phyloP scores from a whole-genome alignment of 2,113 vertebrate species.

The Limnothrissa miodon region DNA sequence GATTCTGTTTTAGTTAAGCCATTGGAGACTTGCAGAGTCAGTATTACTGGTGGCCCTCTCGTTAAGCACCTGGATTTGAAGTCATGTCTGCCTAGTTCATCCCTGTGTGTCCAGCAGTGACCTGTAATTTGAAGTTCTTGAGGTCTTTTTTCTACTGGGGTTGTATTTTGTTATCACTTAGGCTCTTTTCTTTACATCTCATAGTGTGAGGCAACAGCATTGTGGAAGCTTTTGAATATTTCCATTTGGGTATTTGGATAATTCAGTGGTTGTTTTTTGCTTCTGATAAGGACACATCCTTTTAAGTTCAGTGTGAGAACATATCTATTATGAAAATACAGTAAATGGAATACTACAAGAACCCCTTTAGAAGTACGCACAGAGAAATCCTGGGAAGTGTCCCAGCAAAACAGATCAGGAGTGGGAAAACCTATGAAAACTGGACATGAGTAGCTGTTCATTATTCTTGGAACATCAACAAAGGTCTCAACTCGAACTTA shows the following conservation, averaged over 20 bases:
- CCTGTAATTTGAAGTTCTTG: background rate
- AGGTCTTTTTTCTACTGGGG: background rate
- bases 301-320: constrained; percentile 11
- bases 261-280: background rate
- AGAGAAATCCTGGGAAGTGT: background rate
- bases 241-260: background rate
- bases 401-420: constrained; percentile 3
- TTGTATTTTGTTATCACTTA: background rate
- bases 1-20: background rate
- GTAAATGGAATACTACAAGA: background rate
- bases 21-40: constrained; percentile 17
- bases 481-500: background rate
- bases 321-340: constrained; percentile 17
- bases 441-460: background rate
- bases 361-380: background rate
- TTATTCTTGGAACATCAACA: constrained; percentile 11
- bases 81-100: constrained; percentile 30
- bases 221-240: background rate
- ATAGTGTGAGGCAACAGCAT: background rate
- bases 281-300: background rate
- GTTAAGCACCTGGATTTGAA: constrained; percentile 30
- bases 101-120: background rate
- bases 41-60: background rate
- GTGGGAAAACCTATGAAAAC: constrained; percentile 4
- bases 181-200: background rate